Evolutionary conservation across 2,888 invertebrate genomes (phyloP).

Genomic region (Physocephala rufipes): DNA sequence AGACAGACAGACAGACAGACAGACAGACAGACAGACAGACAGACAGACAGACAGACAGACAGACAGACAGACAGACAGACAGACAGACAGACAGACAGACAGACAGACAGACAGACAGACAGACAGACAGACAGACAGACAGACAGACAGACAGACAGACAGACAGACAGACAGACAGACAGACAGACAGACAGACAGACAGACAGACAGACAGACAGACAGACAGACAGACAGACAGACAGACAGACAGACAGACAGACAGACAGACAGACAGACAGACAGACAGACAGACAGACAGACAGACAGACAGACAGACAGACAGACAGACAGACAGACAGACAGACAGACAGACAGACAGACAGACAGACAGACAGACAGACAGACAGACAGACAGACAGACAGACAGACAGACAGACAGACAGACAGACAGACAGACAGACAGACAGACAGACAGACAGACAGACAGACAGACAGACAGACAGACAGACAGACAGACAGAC

Average conservation of each 20-base stretch:
- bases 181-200: background rate
- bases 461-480: slow-evolving; percentile 12
- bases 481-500: background rate
- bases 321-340: background rate
- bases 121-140: background rate
- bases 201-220: background rate
- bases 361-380: background rate
- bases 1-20: background rate
- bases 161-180: background rate
- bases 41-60: background rate
- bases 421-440: slow-evolving; percentile 15
- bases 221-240: background rate
- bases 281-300: background rate
- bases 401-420: background rate
- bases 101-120: background rate
- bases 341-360: background rate
- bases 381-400: background rate
- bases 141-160: background rate
- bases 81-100: background rate
- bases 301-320: background rate
- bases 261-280: background rate
- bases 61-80: background rate
- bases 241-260: background rate
- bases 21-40: background rate
- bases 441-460: background rate